These are phyloP conservation scores for Grammomys surdaster DNA, from an alignment of 2,113 vertebrate genomes.

Conservation along the genomic window DNA sequence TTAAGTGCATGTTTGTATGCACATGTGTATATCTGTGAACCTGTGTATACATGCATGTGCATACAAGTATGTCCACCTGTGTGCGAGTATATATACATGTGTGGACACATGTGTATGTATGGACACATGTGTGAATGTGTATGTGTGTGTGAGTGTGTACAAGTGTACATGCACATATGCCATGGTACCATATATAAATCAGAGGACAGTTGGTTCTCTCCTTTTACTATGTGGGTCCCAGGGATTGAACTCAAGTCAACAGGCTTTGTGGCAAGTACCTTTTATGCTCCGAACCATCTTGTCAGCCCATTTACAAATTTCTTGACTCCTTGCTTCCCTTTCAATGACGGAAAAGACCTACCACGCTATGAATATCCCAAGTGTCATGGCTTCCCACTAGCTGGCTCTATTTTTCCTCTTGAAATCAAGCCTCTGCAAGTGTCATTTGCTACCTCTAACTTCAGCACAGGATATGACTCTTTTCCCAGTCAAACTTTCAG, in stretches of 20 bases:
- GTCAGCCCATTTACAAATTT: neutral
- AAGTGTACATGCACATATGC: neutral
- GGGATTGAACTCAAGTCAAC: neutral
- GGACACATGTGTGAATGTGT: neutral
- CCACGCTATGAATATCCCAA: neutral
- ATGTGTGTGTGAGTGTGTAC: neutral
- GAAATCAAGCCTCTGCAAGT: neutral
- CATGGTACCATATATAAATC: neutral
- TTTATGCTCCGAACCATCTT: neutral
- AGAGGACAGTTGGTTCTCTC: neutral
- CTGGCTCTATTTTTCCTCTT: neutral
- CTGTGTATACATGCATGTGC: neutral
- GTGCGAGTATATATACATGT: neutral
- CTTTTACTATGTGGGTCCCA: neutral
- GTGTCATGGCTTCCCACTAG: neutral
- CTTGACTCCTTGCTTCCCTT: conserved; percentile 50
- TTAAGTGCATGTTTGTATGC: neutral
- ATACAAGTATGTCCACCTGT: neutral
- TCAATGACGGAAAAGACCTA: neutral
- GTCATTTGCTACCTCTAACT: neutral
- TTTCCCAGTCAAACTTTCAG: neutral
- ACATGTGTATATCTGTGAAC: neutral
- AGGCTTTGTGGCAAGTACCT: neutral
- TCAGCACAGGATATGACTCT: neutral
- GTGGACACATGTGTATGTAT: fast-evolving